These are phyloP conservation scores for Agriopis leucophaearia DNA, from an alignment of 2,888 invertebrate genomes.

Conservation along the genomic window DNA sequence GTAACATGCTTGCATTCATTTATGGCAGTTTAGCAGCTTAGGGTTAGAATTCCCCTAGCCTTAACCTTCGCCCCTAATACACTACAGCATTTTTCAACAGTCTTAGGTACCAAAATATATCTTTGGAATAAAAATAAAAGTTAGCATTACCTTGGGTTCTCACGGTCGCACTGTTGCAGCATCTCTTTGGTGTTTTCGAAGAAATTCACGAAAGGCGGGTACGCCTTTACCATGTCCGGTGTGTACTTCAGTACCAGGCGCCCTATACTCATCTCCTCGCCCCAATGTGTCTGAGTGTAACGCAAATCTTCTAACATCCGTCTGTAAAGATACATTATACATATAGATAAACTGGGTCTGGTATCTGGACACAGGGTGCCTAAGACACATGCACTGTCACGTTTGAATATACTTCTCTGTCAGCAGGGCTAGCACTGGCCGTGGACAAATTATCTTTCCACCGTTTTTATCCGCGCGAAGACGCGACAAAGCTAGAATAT, in stretches of 20 bases:
- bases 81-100: background rate
- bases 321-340: constrained; percentile 51
- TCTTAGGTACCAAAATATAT: background rate
- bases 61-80: too few species aligned
- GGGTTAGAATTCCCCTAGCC: too few species aligned
- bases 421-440: too few species aligned
- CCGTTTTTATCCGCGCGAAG: too few species aligned
- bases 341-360: too few species aligned
- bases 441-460: too few species aligned
- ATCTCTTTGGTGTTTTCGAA: constrained; percentile 99
- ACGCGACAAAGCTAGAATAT: too few species aligned
- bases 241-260: constrained; percentile 95
- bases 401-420: too few species aligned
- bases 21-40: too few species aligned
- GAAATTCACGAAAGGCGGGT: constrained; percentile 99
- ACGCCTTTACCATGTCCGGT: constrained; percentile 95
- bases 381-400: too few species aligned
- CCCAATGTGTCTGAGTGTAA: constrained; percentile 92
- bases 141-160: constrained; percentile 90
- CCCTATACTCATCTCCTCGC: constrained; percentile 95
- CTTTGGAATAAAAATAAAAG: background rate
- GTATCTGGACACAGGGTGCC: too few species aligned
- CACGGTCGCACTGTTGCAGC: constrained; percentile 95
- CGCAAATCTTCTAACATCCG: constrained; percentile 89
- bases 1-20: too few species aligned